These are phyloP conservation scores for Podilymbus podiceps DNA, from an alignment of 2,113 vertebrate genomes.

Conservation along the genomic window DNA sequence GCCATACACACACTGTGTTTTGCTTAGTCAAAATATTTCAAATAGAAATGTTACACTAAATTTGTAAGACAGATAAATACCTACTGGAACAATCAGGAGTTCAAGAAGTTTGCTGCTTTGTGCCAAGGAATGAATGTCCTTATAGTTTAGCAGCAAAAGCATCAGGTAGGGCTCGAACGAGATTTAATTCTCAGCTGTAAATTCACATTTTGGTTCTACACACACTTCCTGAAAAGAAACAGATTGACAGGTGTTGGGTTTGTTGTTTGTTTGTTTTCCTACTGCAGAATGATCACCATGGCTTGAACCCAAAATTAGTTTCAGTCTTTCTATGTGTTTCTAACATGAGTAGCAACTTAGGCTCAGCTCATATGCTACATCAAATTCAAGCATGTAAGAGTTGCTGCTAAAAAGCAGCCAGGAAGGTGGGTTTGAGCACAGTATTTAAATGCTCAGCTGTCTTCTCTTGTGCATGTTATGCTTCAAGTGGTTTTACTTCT, in stretches of 20 bases:
- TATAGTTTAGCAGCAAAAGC: conserved; percentile 1
- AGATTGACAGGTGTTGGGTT: background rate
- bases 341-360: background rate
- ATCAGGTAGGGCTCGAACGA: background rate
- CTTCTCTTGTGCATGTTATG: conserved; percentile 13
- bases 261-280: background rate
- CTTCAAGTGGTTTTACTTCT: conserved; percentile 68
- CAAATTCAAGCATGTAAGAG: background rate
- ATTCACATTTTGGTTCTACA: conserved; percentile 28
- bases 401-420: conserved; percentile 6
- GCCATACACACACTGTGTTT: background rate
- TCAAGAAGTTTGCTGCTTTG: background rate
- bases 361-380: background rate
- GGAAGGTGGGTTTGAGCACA: background rate
- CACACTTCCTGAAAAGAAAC: background rate
- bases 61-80: background rate
- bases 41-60: background rate
- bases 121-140: background rate
- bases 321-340: conserved; percentile 6
- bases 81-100: background rate
- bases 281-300: background rate
- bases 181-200: background rate
- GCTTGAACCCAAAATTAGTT: background rate
- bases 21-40: background rate
- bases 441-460: conserved; percentile 19